phyloP scores from a whole-genome alignment of 2,888 invertebrate species.

The Masnerella sp. region DNA sequence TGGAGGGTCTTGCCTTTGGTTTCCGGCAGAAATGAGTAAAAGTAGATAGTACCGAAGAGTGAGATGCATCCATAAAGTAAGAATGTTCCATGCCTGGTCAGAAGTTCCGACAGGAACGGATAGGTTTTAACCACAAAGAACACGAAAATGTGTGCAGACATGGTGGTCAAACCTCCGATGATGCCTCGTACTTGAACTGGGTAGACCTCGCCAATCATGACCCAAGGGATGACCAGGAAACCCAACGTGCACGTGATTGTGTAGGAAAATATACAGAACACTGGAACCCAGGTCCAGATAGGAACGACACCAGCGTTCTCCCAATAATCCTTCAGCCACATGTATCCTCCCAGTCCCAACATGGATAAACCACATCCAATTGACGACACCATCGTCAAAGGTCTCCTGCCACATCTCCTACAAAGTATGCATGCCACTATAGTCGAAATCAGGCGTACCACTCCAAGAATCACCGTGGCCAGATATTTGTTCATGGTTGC shows the following conservation, averaged over 20 bases:
- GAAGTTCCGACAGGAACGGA: conserved; percentile 78
- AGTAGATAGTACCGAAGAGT: conserved; percentile 81
- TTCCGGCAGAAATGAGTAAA: conserved; percentile 83
- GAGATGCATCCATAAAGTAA: conserved; percentile 82
- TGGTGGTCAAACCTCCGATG: conserved; percentile 84
- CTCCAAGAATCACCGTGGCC: conserved; percentile 82
- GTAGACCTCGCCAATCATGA: conserved; percentile 87
- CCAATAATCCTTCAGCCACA: conserved; percentile 81
- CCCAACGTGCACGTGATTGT: conserved; percentile 83
- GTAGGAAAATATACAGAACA: conserved; percentile 81
- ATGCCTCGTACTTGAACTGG: conserved; percentile 83
- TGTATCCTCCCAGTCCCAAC: conserved; percentile 81
- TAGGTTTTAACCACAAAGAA: conserved; percentile 85
- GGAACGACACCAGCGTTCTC: conserved; percentile 74
- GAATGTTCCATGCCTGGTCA: conserved; percentile 82
- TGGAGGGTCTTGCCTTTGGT: conserved; percentile 84
- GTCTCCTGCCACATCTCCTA: conserved; percentile 81
- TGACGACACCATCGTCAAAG: conserved; percentile 82
- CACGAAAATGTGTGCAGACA: conserved; percentile 82
- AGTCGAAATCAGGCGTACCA: conserved; percentile 82
- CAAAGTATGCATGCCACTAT: conserved; percentile 82
- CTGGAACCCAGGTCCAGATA: conserved; percentile 81
- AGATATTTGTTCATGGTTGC: conserved; percentile 80
- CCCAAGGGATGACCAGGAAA: conserved; percentile 85
- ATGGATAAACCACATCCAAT: conserved; percentile 83